A percentile compares a stretch with the other conserved stretches of the same genome.
These are phyloP conservation scores for Dendrolimus punctatus DNA, from an alignment of 1,140 invertebrate species.

Conservation along the genomic window DNA sequence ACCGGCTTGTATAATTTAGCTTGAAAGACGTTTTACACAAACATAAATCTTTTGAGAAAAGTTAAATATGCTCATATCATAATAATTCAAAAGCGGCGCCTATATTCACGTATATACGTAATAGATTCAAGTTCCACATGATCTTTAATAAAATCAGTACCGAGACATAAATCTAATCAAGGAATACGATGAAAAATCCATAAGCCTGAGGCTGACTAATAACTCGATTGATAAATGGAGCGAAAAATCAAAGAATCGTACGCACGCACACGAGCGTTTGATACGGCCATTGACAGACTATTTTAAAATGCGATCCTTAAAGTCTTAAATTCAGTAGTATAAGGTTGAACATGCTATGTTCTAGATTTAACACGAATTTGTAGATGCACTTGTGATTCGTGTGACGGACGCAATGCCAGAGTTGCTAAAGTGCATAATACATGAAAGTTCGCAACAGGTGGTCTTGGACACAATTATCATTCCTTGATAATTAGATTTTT, in stretches of 20 bases:
- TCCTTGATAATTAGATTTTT: conserved; percentile 14
- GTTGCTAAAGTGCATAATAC: conserved; percentile 36
- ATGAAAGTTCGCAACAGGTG: conserved; percentile 29
- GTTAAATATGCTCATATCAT: too few species aligned
- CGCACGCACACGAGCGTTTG: conserved; percentile 18
- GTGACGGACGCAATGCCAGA: conserved; percentile 24
- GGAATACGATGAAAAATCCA: conserved; percentile 19
- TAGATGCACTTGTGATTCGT: conserved; percentile 7
- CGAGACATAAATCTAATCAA: conserved; percentile 2
- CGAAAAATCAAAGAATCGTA: conserved; percentile 23
- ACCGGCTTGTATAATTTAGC: too few species aligned
- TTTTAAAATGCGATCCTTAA: not conserved
- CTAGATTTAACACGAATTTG: not conserved
- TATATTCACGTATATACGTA: too few species aligned
- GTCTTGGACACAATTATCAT: conserved; percentile 16
- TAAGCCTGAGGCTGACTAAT: conserved; percentile 27
- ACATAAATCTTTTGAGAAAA: too few species aligned
- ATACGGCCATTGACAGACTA: conserved; percentile 7
- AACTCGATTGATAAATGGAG: conserved; percentile 23
- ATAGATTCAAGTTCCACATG: too few species aligned
- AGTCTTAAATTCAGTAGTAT: conserved; percentile 5
- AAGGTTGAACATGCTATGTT: conserved; percentile 3
- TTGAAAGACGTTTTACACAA: too few species aligned
- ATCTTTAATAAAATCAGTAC: not conserved
- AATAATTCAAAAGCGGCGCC: too few species aligned